Evolutionary conservation across 2,797 vertebrate species (phyloP), one percentile per base, ranked within the genome.

Genomic region (Argya squamiceps): DNA sequence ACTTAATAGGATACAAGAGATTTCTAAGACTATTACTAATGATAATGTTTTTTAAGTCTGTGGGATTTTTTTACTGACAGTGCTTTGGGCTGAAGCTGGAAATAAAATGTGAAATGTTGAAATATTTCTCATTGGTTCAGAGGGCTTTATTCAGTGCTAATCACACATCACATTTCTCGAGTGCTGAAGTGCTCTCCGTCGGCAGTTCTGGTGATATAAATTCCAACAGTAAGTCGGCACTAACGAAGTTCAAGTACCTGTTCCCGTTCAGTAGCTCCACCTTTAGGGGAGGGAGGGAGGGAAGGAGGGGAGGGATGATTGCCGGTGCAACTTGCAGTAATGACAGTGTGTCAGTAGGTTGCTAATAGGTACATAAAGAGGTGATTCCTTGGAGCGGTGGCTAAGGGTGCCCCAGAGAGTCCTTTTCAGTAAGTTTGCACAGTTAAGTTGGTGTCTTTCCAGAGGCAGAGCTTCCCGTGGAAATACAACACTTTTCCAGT

Each of bases 351-450:
- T 92, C 90, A 76, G 36, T 64, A 71, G 89, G 76, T 88, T 94
- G 83, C 71, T 92, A 92, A 95, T 88, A 34, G 1, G 15, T 81
- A 63, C 67, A 47, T 90, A 69, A 95, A 90, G 73, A 88, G 62
- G 87, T 76, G 81, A 84, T 93, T 94, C 79, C 79, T 94, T 60
- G 39, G 84, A 92, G 86, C 37, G 6, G 49, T 65, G 77, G 58
- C 58, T 93, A 74, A 96, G 80, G 65, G 69, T 81, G 64, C 95
- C 93, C 93, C 71, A 85, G 81, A 92, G 91, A 92, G 92, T 59
- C 64, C 68, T 95, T 94, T 84, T 60, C 64, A 64, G 37, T 52
- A 74, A 70, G 76, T 89, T 91, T 87, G 56, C 76, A 47, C 70
- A 46, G n/a, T 88, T 91, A 92, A 52, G 58, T 65, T 62, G 59